phyloP scores from a whole-genome alignment of 1,140 invertebrate species.

The Drosophila willistoni region DNA sequence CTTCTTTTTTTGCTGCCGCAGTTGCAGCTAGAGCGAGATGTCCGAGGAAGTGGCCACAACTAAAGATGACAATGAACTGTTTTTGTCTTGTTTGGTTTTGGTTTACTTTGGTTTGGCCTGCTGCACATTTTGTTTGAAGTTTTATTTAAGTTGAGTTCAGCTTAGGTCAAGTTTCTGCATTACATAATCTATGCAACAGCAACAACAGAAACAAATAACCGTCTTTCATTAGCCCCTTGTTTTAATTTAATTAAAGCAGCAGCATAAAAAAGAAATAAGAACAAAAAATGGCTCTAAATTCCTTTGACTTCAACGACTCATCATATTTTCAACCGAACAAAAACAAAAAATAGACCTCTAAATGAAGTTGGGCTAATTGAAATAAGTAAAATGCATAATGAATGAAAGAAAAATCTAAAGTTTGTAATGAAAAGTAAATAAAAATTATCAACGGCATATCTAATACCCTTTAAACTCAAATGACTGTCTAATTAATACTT shows the following conservation, averaged over 20 bases:
- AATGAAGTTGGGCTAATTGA: conserved; percentile 6
- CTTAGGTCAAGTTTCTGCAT: conserved; percentile 31
- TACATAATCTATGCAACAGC: conserved; percentile 36
- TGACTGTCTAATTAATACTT: too few relatives aligned
- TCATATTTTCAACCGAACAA: not conserved
- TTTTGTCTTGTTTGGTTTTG: conserved; percentile 51
- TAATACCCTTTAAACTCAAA: too few relatives aligned
- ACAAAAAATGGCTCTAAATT: not conserved
- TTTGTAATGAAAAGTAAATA: too few relatives aligned
- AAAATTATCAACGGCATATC: too few relatives aligned
- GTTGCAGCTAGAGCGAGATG: conserved; percentile 63
- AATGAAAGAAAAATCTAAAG: too few relatives aligned
- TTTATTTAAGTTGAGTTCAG: conserved; percentile 6
- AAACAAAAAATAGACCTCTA: conserved; percentile 17
- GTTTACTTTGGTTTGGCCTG: conserved; percentile 30
- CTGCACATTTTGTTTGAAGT: conserved; percentile 8
- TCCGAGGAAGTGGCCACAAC: conserved; percentile 76
- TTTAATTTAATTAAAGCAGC: conserved; percentile 43
- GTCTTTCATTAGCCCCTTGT: conserved; percentile 39
- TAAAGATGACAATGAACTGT: conserved; percentile 78
- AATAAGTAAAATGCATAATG: too few relatives aligned
- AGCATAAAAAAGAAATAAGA: not conserved
- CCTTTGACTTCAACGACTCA: not conserved
- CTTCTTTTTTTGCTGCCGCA: conserved; percentile 35
- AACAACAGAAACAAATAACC: conserved; percentile 8